phyloP scores from a whole-genome alignment of 2,888 invertebrate genomes.

The Gymnosoma rotundatum region DNA sequence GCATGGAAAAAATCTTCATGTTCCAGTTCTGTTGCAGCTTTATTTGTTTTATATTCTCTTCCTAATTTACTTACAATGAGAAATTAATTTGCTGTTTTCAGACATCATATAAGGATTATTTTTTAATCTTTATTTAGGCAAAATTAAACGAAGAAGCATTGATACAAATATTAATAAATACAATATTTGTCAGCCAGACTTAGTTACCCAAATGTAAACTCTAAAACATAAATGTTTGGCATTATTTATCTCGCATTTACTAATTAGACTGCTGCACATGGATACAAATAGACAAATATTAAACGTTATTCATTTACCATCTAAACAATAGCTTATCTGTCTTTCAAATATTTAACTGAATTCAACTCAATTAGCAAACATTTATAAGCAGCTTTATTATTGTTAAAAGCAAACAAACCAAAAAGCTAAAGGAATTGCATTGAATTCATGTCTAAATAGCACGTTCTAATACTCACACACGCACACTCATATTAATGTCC shows the following conservation, averaged over 20 bases:
- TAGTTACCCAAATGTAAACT: neutral
- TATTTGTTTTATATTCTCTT: no score
- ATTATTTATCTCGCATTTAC: constrained; percentile 16
- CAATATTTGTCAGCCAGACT: neutral
- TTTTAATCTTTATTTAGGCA: neutral
- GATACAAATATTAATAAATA: constrained; percentile 12
- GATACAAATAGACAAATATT: constrained; percentile 18
- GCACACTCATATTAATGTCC: neutral
- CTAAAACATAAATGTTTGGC: neutral
- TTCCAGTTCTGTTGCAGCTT: no score
- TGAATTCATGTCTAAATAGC: neutral
- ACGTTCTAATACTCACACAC: neutral
- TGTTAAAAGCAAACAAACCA: constrained; percentile 32
- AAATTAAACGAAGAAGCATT: neutral
- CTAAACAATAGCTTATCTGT: constrained; percentile 52
- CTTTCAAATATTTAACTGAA: constrained; percentile 50
- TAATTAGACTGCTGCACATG: constrained; percentile 29
- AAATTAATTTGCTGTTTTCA: neutral
- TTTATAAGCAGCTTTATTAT: constrained; percentile 63
- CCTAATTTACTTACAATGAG: neutral
- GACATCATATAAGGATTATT: neutral
- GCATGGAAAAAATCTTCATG: no score
- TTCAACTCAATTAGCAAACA: constrained; percentile 62
- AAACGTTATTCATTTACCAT: constrained; percentile 35
- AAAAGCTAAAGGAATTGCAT: constrained; percentile 13